A percentile compares a stretch with the other conserved stretches of the same genome.
Evolutionary conservation across 2,888 invertebrate species (phyloP).

Genomic region (Ptilodon capucinus): DNA sequence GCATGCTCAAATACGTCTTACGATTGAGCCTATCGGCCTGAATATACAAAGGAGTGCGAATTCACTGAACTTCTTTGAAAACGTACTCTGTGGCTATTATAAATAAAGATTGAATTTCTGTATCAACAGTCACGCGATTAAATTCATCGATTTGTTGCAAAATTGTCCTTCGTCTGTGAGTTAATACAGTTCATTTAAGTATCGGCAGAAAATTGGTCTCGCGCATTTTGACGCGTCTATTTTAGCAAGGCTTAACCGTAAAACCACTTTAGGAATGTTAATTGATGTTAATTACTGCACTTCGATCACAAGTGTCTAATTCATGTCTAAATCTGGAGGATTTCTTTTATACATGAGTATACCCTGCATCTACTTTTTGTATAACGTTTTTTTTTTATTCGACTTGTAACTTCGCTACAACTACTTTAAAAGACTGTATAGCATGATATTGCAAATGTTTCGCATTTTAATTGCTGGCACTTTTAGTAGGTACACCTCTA

Average conservation of each 20-base stretch:
- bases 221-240: no score
- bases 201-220: no score
- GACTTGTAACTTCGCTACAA: neutral
- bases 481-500: no score
- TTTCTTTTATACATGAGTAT: neutral
- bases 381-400: neutral
- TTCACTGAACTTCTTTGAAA: no score
- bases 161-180: no score
- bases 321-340: conserved; percentile 6
- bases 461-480: neutral
- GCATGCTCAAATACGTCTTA: conserved; percentile 49
- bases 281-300: conserved; percentile 41
- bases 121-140: no score
- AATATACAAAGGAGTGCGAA: no score
- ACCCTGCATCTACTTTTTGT: neutral
- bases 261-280: conserved; percentile 44
- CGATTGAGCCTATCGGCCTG: conserved; percentile 37
- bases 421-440: neutral
- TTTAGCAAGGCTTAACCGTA: no score
- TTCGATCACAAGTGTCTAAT: conserved; percentile 22
- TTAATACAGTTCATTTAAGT: no score
- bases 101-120: no score
- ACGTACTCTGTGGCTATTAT: no score
- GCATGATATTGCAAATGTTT: neutral
- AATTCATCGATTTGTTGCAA: no score